Base-by-base conservation (phyloP, 2,888 invertebrate species). In the Agelastica alni region DNA sequence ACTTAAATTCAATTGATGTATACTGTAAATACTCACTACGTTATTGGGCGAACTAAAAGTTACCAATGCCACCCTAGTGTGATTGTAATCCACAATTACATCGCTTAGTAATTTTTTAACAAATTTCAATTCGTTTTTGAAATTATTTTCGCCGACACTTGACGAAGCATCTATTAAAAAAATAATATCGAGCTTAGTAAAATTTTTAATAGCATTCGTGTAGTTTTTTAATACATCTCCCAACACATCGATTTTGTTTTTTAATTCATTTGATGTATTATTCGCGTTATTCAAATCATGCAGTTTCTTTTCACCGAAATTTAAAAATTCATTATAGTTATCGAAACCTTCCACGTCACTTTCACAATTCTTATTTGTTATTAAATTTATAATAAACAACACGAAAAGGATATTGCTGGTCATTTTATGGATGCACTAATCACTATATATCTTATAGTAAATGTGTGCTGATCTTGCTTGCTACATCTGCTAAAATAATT, bases 151-250 rank as follows among this genome's bases (percentile, higher is more conserved):
- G 1, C 87, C 87, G 2, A 88, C 85, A 61, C 85, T 86, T 0
- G 84, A 84, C n/a, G 87, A 87, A 9, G 84, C 82, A 66, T 88
- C 88, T 37, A 88, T 83, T 37, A 87, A 74, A 70, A 88, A 87
- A 17, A 87, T 80, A 30, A 87, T 73, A 66, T 88, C 87, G 57
- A 85, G 74, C 36, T 67, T 65, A 3, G 62, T 58, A 12, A 65
- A 64, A 2, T 55, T 51, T 61, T 83, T 79, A 17, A 85, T 71
- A n/a, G 71, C 70, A 47, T 80, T 78, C 2, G 85, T 79, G 60
- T 81, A 80, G 44, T 76, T 75, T 62, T 83, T 83, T 56, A 85
- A 79, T 17, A 81, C 74, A 32, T 77, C 75, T 1, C 83, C 83
- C 13, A 83, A 69, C 2, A 79, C 75, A 57, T 83, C 82, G 18